Base-by-base conservation (phyloP, 2,888 invertebrate genomes). In the Macaria notata region DNA sequence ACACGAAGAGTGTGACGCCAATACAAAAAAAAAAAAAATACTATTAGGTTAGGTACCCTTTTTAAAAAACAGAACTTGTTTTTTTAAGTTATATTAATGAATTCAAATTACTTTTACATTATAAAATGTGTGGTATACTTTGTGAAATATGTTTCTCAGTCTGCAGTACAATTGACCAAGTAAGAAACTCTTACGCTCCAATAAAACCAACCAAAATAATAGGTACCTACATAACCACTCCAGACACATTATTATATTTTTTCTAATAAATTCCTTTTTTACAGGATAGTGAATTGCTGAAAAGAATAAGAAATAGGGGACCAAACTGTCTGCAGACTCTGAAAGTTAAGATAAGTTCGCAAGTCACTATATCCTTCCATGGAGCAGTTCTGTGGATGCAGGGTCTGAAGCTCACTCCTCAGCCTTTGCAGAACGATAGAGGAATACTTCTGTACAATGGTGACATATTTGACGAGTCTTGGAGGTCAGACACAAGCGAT, bases 381-480 rank as follows among this genome's bases (percentile, higher is more conserved):
- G 93, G 93, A 6, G 87, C 92, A 63, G 95, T 98, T 5, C 87
- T 98, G 49, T 98, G 98, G 96, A 95, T 97, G 83, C 96, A 98
- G 87, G 98, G 98, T 3, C 59, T 66, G 0, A 55, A 79, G 19
- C 74, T 94, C 3, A 92, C 92, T 3, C 68, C 72, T 36, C 98
- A 98, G 79, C 98, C 98, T 0, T 52, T 93, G 31, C 92, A 93
- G 77, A 82, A 84, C 7, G 78, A 92, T 41, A 88, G 92, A 31
- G 94, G 95, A 63, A 78, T 95, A 53, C 88, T 98, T 54, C 81
- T 98, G 30, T 98, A 96, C 92, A 98, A 98, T 91, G 98, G 98
- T 33, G 98, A 99, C 85, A 93, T 97, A 65, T 98, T 95, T 86
- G 93, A 92, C 68, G 78, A 87, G 36, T 69, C 79, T 45, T 81